phyloP scores from a whole-genome alignment of 2,113 vertebrate genomes.

The Nibea coibor region DNA sequence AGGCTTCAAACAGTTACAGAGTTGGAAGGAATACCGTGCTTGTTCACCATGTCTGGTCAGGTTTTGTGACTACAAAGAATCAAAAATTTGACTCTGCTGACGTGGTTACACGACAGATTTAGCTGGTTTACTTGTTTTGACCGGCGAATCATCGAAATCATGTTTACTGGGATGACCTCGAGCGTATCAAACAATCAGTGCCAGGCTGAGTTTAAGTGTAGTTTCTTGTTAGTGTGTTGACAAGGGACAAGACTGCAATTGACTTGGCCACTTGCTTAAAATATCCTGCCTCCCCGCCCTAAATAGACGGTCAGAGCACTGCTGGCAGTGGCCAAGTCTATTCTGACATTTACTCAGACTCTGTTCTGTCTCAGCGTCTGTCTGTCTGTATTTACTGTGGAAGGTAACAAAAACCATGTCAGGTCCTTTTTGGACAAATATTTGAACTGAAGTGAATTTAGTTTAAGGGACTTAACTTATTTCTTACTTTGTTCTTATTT shows the following conservation, averaged over 20 bases:
- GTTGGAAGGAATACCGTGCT: no score
- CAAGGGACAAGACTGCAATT: conserved; percentile 7
- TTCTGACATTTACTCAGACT: conserved; percentile 22
- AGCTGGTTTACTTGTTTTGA: neutral
- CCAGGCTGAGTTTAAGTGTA: neutral
- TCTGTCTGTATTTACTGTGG: conserved; percentile 4
- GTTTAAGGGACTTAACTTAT: conserved; percentile 42
- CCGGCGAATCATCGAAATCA: neutral
- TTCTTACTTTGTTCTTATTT: neutral
- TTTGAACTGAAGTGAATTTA: neutral
- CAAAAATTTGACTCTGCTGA: neutral
- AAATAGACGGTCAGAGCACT: conserved; percentile 7
- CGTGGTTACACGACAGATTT: no score
- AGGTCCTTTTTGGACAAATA: neutral
- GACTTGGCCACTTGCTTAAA: conserved; percentile 38
- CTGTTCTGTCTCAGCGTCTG: neutral
- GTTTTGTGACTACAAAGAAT: neutral
- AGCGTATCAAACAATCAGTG: neutral
- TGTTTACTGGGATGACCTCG: neutral
- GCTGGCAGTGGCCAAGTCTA: conserved; percentile 45
- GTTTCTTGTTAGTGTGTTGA: neutral
- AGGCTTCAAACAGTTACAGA: neutral
- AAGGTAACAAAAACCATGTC: neutral
- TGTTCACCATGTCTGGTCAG: neutral
- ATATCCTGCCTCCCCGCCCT: conserved; percentile 12